Base-by-base conservation (phyloP, 2,888 invertebrate species). In the Eristalinus sepulchralis region DNA sequence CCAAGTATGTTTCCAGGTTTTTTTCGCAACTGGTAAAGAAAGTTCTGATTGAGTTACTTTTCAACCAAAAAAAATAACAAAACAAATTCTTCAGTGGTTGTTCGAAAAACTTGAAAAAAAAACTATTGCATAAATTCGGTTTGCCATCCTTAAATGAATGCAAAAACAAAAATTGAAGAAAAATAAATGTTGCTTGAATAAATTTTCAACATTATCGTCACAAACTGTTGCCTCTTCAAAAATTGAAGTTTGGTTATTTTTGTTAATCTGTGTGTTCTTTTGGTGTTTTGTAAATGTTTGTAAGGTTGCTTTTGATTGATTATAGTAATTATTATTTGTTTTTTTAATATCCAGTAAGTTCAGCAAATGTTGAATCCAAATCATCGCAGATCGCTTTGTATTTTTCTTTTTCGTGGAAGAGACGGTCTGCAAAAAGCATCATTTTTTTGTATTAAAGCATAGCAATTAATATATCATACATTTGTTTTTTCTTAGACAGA, bases 371-470 rank as follows among this genome's bases (percentile, higher is more conserved):
- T 94, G 96, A 96, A 94, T 98, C 98, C 96, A 98, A 95, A 95
- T 98, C 98, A 95, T 98, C 98, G 95, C 97, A 97, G 95, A 98
- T 98, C 94, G 96, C 95, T 96, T 98, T 98, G 97, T 98, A 96
- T 93, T 96, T 96, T 94, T 97, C 96, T 94, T 97, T 97, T 92
- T 93, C 93, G 94, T 94, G 95, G 94, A 96, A 96, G 93, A 97
- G 95, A 92, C 95, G 94, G 95, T 97, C 97, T 97, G 95, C 90
- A 96, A 96, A 90, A 92, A 91, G 92, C 92, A 92, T 91, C 91
- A 89, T 89, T 89, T 88, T 89, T 89, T 89, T 90, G n/a, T 47
- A 47, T 47, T 88, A 88, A 89, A 90, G 90, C 89, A 88, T 88
- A 88, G 88, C 89, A 88, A 80, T 86, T 85, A 87, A 82, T 85